phyloP scores from a whole-genome alignment of 2,888 invertebrate species.

The Chaetoderma sp. region DNA sequence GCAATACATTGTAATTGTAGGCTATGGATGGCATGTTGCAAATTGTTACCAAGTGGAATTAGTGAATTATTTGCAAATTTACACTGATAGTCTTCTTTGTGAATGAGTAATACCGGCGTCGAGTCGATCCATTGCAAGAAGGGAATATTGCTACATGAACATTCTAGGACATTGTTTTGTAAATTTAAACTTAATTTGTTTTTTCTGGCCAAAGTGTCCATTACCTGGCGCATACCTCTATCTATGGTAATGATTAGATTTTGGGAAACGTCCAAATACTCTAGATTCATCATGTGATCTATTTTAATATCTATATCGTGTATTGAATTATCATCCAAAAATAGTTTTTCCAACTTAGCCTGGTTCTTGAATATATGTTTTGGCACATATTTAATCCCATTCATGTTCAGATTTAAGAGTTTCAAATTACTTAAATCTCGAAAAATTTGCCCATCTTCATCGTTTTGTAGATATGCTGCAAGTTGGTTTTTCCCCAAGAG shows the following conservation, averaged over 20 bases:
- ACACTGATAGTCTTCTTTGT: neutral
- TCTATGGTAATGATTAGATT: conserved; percentile 1
- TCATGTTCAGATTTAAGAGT: neutral
- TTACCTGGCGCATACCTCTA: neutral
- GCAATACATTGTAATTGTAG: neutral
- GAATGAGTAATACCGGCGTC: neutral
- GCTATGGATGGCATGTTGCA: neutral
- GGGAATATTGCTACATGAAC: conserved; percentile 5
- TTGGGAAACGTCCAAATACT: neutral
- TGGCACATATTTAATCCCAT: conserved; percentile 4
- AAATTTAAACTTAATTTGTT: neutral
- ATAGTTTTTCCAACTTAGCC: neutral
- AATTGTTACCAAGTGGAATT: neutral
- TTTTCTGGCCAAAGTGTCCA: neutral
- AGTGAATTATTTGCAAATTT: neutral
- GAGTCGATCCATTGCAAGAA: conserved; percentile 8
- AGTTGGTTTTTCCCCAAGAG: conserved; percentile 8
- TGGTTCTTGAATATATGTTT: neutral
- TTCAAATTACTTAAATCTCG: neutral
- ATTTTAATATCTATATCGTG: neutral
- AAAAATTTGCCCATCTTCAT: conserved; percentile 2
- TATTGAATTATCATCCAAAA: neutral
- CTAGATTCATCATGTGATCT: conserved; percentile 2
- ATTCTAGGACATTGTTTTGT: neutral
- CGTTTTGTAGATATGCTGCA: neutral